Percentiles rank a stretch among this genome's conserved stretches.
Conservation (phyloP, 2,113 vertebrate genomes). For the Zapus hudsonius region DNA sequence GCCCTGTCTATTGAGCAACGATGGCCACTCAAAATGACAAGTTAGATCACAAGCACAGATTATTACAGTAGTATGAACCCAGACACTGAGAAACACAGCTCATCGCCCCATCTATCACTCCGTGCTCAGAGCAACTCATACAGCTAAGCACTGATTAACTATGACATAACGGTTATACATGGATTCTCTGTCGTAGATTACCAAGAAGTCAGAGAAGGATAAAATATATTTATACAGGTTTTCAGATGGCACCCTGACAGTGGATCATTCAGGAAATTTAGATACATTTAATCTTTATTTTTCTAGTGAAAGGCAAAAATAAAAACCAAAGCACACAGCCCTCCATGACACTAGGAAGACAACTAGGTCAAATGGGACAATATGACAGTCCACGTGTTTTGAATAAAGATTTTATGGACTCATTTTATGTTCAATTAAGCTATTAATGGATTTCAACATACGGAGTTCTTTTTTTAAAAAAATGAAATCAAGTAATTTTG, state of each 20-base stretch:
- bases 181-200: background rate
- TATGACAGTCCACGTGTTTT: background rate
- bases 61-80: background rate
- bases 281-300: constrained; percentile 44
- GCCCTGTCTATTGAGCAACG: background rate
- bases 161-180: background rate
- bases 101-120: too few relatives aligned
- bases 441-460: constrained; percentile 45
- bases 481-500: constrained; percentile 48
- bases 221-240: background rate
- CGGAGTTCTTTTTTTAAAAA: background rate
- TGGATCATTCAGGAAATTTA: constrained; percentile 4
- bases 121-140: background rate
- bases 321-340: background rate
- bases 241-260: constrained; percentile 3
- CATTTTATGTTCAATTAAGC: constrained; percentile 61
- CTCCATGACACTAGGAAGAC: constrained; percentile 15
- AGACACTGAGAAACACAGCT: background rate
- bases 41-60: background rate
- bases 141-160: background rate
- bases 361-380: constrained; percentile 13
- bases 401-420: background rate
- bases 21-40: background rate
- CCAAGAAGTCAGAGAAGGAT: background rate
- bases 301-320: constrained; percentile 38